Evolutionary conservation across 2,888 invertebrate genomes (phyloP).

Genomic region (Lasioglossum oenotherae): DNA sequence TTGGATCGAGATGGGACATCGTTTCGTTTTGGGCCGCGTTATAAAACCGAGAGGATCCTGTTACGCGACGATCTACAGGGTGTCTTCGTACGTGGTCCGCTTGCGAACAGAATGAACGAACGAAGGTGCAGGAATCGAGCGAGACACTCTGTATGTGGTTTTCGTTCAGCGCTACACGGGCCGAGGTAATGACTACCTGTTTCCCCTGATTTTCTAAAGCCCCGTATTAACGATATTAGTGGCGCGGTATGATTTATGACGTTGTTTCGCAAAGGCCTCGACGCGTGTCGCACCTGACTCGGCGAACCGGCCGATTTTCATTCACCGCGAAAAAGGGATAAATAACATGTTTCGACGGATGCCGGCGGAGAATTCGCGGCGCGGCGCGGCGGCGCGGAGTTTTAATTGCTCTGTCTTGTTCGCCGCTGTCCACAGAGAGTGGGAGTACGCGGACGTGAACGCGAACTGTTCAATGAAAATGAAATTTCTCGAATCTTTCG

Average conservation of each 20-base stretch:
- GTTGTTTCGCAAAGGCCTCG: constrained; percentile 11
- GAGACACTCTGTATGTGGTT: background rate
- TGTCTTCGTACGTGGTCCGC: background rate
- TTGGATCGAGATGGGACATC: constrained; percentile 25
- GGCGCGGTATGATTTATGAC: constrained; percentile 24
- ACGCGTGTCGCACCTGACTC: constrained; percentile 22
- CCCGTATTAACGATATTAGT: constrained; percentile 41
- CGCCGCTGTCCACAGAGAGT: background rate
- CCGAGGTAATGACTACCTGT: constrained; percentile 21
- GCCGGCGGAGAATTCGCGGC: constrained; percentile 30
- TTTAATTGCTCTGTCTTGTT: constrained; percentile 13
- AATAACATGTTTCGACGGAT: constrained; percentile 27
- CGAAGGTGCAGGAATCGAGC: background rate
- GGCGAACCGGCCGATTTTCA: constrained; percentile 25
- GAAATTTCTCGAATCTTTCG: background rate
- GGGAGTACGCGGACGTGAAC: background rate
- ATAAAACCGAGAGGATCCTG: background rate
- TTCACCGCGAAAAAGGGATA: constrained; percentile 22
- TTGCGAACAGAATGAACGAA: background rate
- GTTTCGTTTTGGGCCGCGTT: background rate
- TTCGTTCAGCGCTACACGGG: background rate
- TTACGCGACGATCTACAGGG: background rate
- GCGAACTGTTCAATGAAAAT: background rate
- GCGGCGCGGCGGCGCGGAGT: background rate
- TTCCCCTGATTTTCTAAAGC: constrained; percentile 34